Evolutionary conservation across 2,113 vertebrate species (phyloP), one percentile per base, ranked within the genome.

Genomic region (Ceuthmochares aereus): DNA sequence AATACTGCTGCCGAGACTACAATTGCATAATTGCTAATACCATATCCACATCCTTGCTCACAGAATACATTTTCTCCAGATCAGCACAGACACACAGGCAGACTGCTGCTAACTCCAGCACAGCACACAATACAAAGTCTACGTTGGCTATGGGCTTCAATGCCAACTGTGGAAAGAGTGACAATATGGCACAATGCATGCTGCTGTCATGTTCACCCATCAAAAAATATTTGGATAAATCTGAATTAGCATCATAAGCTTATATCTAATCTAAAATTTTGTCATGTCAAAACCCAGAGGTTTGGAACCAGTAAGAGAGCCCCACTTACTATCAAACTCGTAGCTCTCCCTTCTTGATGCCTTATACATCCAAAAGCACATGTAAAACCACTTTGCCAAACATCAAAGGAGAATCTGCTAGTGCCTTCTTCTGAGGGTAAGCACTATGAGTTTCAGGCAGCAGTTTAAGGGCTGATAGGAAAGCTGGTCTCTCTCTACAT

Each of bases 241-340:
- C 51, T 19, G 52, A 91, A 81, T 89, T 70, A 84, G 47, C 56
- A 87, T 25, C 69, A 82, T 32, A 55, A 62, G 72, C 75, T 67
- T 77, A 47, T 70, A 96, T 29, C 37, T 86, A 43, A 74, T 43
- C 76, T 70, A 30, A 2, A 12, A 7, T 80, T 74, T 64, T 32
- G 51, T 45, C 42, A 32, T 2, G 40, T 13, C 37, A 63, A 42
- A 63, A 42, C 69, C 21, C 17, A 43, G 77, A 34, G 37, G n/a
- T 90, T 88, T n/a, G 40, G 16, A 89, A 58, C 10, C 2, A 66
- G 0, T 45, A 52, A 70, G 10, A 87, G 16, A 4, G 9, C 47
- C 9, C 2, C 15, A 84, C 30, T 70, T 62, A n/a, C 19, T 69
- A 5, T 26, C 2, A 6, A 25, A 42, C 26, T 14, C 2, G 0